Conservation (phyloP, 2,888 invertebrate species). For the Morinoia aosen region DNA sequence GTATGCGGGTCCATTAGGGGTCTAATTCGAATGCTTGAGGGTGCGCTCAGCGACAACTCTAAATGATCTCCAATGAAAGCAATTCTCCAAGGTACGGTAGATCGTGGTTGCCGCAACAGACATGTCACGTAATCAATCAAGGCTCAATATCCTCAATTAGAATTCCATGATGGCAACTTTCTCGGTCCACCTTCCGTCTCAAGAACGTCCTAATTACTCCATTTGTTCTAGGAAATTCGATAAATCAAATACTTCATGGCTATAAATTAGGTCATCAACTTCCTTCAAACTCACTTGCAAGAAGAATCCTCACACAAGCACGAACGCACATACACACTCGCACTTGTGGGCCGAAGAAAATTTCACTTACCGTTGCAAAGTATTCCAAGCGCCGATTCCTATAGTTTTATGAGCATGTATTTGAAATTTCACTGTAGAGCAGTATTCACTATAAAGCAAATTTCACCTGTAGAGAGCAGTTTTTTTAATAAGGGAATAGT, state of each 20-base stretch:
- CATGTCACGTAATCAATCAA: conserved; percentile 10
- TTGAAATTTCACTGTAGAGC: too few relatives aligned
- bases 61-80: conserved; percentile 7
- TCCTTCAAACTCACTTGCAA: background rate
- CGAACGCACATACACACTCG: background rate
- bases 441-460: too few relatives aligned
- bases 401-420: background rate
- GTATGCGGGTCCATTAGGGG: background rate
- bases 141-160: background rate
- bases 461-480: too few relatives aligned
- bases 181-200: background rate
- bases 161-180: background rate
- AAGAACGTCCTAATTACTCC: conserved; percentile 6
- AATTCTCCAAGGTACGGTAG: background rate
- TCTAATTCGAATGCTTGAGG: background rate
- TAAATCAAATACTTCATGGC: conserved; percentile 41
- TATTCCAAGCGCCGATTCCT: background rate
- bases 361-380: background rate
- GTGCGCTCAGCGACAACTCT: background rate
- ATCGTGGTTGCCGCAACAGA: background rate
- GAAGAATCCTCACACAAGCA: background rate
- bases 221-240: background rate
- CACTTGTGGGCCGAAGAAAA: background rate
- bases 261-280: conserved; percentile 14
- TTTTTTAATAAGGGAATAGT: too few relatives aligned